Evolutionary conservation across 2,113 vertebrate genomes (phyloP).

Genomic region (Sander vitreus): DNA sequence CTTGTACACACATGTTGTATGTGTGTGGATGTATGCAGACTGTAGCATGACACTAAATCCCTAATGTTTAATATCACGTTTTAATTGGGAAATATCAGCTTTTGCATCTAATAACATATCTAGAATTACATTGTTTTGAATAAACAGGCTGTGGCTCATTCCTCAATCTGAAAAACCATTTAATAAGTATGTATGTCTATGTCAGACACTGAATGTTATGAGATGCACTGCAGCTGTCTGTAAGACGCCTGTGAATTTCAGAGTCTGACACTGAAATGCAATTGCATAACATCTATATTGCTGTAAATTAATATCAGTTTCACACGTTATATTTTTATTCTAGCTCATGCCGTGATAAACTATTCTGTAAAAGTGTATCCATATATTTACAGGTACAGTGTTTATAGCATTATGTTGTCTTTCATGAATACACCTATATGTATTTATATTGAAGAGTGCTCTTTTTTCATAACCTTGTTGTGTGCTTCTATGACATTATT

Average conservation of each 20-base stretch:
- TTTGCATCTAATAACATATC: not conserved
- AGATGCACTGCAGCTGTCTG: not conserved
- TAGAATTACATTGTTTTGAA: not conserved
- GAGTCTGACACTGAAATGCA: not conserved
- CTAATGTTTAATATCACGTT: not conserved
- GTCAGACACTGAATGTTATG: too few relatives aligned
- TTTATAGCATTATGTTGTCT: not conserved
- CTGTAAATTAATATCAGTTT: not conserved
- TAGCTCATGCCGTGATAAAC: not conserved
- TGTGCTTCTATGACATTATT: not conserved
- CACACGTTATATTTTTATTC: not conserved
- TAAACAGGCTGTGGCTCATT: not conserved
- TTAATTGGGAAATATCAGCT: not conserved
- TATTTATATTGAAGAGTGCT: not conserved
- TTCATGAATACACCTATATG: not conserved
- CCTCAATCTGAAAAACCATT: not conserved
- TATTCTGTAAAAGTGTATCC: not conserved
- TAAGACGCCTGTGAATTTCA: not conserved
- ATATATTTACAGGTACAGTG: not conserved
- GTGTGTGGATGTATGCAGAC: not conserved
- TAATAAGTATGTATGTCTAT: too few relatives aligned
- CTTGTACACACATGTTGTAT: not conserved
- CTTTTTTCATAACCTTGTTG: not conserved
- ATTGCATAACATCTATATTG: not conserved
- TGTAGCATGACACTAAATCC: not conserved